Conservation (phyloP, 1,140 invertebrate species). For the Drosophila sproati region DNA sequence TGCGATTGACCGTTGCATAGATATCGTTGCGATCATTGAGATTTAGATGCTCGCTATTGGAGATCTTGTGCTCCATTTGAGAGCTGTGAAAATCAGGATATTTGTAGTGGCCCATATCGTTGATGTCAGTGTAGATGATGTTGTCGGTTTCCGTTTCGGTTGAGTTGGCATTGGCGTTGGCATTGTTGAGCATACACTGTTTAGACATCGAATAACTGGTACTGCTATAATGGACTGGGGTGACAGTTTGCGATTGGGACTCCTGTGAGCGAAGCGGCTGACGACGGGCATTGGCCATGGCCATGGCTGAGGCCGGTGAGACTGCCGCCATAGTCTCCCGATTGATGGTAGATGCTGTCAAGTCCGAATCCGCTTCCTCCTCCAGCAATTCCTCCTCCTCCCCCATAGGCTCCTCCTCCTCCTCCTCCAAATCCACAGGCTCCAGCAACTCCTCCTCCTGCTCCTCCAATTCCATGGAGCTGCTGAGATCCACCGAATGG, state of each 20-base stretch:
- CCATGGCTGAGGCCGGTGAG: conserved; percentile 67
- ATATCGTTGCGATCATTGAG: conserved; percentile 81
- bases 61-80: conserved; percentile 78
- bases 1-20: conserved; percentile 84
- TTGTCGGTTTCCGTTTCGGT: conserved; percentile 84
- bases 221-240: conserved; percentile 85
- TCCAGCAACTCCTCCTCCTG: conserved; percentile 63
- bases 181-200: conserved; percentile 83
- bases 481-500: conserved; percentile 84
- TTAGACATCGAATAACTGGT: conserved; percentile 85
- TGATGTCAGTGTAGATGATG: conserved; percentile 84
- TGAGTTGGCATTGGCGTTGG: conserved; percentile 81
- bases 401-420: conserved; percentile 73
- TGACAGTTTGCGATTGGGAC: conserved; percentile 84
- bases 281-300: conserved; percentile 76
- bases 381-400: conserved; percentile 82
- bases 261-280: conserved; percentile 83
- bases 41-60: conserved; percentile 78
- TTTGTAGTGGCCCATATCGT: conserved; percentile 80
- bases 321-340: conserved; percentile 83
- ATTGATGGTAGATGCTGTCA: conserved; percentile 84
- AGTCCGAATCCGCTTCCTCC: conserved; percentile 85
- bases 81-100: conserved; percentile 71
- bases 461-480: conserved; percentile 84
- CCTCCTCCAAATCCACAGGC: conserved; percentile 74